Evolutionary conservation across 1,140 invertebrate genomes (phyloP), one percentile per base, ranked within the genome.

Genomic region (Doryteuthis pealeii): DNA sequence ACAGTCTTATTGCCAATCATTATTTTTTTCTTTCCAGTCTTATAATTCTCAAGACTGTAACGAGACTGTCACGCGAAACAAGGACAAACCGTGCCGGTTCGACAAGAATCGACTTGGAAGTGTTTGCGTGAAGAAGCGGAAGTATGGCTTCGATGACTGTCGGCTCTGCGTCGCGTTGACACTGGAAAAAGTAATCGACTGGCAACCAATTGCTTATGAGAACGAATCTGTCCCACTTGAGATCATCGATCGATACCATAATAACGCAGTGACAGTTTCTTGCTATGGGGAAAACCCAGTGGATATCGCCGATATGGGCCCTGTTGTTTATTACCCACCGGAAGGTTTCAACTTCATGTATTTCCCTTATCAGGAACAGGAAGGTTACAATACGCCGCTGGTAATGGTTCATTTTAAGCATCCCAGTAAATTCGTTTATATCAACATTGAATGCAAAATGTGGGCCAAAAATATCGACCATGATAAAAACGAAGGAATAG

Each of bases 381-480:
- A 93, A 81, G 94, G 94, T 35, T 97, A 97, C 82, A 88, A 94
- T 14, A 95, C 94, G 84, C 95, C 96, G 0, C 87, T 97, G 32
- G 93, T 97, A 14, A 95, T 95, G 76, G 91, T 96, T 14, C 92
- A 95, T 82, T 94, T 97, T 81, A 87, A 91, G 76, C 91, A 93
- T 81, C 94, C 94, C 76, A 90, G 88, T 93, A 93, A 92, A 83
- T 94, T 94, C 67, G 93, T 96, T 32, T 90, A 97, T 77, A 95
- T 98, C 88, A 78, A 79, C 75, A 74, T 82, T 0, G 74, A 73
- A 89, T 97, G 96, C 90, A 96, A 95, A 90, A 95, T 95, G 79
- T 98, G 95, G 95, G 95, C 96, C 78, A 92, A 92, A 84, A 97
- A 97, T 89, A 96, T 98, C 81, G 84, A 90, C 67, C 35, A 40